These are phyloP conservation scores for Ylistrum balloti DNA, from an alignment of 1,140 invertebrate genomes.

Conservation along the genomic window DNA sequence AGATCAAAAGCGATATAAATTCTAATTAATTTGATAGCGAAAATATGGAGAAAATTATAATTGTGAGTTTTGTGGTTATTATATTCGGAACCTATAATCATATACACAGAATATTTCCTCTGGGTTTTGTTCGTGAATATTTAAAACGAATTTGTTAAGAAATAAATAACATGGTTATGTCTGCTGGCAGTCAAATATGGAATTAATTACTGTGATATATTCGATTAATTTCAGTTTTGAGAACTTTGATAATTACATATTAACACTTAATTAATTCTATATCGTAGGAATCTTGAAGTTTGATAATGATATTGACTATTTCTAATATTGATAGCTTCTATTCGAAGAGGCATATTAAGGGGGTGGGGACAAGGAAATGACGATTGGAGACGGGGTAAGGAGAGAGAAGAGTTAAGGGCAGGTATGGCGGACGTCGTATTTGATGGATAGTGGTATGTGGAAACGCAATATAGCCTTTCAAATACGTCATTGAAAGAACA, in stretches of 20 bases:
- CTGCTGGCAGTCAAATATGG: neutral
- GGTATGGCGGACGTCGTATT: too few species aligned
- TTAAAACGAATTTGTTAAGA: slow-evolving; percentile 36
- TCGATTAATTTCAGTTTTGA: slow-evolving; percentile 27
- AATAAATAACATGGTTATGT: neutral
- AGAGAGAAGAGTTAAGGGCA: too few species aligned
- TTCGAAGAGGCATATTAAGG: neutral
- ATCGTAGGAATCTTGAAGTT: neutral
- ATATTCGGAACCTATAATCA: neutral
- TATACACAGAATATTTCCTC: neutral
- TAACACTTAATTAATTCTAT: neutral
- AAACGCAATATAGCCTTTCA: too few species aligned
- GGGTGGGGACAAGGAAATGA: neutral
- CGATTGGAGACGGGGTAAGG: too few species aligned
- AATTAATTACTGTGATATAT: slow-evolving; percentile 2
- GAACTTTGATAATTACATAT: neutral
- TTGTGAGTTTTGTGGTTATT: neutral
- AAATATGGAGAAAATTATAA: slow-evolving; percentile 36
- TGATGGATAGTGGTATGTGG: too few species aligned
- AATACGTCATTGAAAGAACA: too few species aligned
- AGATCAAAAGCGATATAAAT: slow-evolving; percentile 24
- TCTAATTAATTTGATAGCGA: slow-evolving; percentile 28
- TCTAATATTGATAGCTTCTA: neutral
- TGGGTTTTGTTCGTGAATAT: neutral
- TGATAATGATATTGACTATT: neutral